Evolutionary conservation across 53 echinoderm and acorn worm genomes (phyloP).

Genomic region (Paelopatides confundens): DNA sequence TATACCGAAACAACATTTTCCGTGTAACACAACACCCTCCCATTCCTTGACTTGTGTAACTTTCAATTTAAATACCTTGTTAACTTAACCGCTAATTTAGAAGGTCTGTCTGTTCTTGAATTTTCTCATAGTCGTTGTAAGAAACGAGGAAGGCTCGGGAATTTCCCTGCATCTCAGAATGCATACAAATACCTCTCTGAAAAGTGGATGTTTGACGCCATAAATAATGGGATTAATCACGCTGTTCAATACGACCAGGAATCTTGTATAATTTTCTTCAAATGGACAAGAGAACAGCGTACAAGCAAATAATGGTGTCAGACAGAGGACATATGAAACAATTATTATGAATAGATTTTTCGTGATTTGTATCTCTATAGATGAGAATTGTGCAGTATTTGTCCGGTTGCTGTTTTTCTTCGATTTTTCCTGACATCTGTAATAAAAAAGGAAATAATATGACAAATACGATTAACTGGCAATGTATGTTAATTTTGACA

Average conservation of each 20-base stretch:
- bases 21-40: no score
- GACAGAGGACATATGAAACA: neutral
- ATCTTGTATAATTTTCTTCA: neutral
- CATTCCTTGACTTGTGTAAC: no score
- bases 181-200: neutral
- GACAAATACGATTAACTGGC: no score
- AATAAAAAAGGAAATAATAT: no score
- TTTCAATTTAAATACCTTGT: no score
- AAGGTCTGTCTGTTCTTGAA: no score
- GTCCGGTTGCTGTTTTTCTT: neutral
- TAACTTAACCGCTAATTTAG: no score
- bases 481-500: no score
- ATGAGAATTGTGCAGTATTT: neutral
- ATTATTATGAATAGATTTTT: slow-evolving; percentile 6
- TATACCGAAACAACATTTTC: no score
- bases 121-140: neutral
- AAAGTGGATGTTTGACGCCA: slow-evolving; percentile 8
- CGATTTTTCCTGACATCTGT: no score
- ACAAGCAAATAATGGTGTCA: neutral
- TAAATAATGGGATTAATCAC: neutral
- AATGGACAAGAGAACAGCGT: neutral
- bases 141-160: slow-evolving; percentile 10
- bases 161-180: neutral
- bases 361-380: neutral
- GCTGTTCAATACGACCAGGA: neutral